Conservation (phyloP, 2,113 vertebrate species). For the Dipodomys ordii region DNA sequence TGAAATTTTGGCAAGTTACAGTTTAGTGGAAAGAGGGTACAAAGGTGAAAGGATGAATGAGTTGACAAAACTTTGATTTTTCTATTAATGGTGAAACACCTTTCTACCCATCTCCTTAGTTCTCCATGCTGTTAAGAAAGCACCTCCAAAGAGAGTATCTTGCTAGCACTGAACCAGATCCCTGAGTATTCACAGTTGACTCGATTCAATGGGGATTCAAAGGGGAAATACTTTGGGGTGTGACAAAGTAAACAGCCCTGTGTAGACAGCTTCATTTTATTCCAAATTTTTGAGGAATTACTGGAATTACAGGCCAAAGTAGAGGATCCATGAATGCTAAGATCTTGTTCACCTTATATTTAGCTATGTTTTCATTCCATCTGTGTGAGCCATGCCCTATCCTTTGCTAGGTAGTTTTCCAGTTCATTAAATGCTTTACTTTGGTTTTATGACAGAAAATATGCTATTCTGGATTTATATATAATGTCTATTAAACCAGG, state of each 20-base stretch:
- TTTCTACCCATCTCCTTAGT: neutral
- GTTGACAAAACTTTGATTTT: neutral
- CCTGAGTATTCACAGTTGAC: neutral
- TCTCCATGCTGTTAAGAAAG: neutral
- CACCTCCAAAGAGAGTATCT: neutral
- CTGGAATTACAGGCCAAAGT: neutral
- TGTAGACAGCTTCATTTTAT: neutral
- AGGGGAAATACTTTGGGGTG: neutral
- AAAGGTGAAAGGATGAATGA: neutral
- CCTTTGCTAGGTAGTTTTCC: neutral
- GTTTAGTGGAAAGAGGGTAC: neutral
- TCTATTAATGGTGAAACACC: neutral
- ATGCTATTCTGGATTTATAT: neutral
- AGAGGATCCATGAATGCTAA: neutral
- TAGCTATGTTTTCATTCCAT: neutral
- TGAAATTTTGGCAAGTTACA: neutral
- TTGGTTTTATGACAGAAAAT: neutral
- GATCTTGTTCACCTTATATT: neutral
- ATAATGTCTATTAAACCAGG: neutral
- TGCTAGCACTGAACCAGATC: neutral
- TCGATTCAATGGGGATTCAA: neutral
- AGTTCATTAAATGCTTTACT: conserved; percentile 1
- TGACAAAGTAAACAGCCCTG: neutral
- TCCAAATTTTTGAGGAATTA: neutral
- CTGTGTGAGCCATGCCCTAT: too few relatives aligned